Evolutionary conservation across 1,140 invertebrate genomes (phyloP).

Genomic region (Arion vulgaris): DNA sequence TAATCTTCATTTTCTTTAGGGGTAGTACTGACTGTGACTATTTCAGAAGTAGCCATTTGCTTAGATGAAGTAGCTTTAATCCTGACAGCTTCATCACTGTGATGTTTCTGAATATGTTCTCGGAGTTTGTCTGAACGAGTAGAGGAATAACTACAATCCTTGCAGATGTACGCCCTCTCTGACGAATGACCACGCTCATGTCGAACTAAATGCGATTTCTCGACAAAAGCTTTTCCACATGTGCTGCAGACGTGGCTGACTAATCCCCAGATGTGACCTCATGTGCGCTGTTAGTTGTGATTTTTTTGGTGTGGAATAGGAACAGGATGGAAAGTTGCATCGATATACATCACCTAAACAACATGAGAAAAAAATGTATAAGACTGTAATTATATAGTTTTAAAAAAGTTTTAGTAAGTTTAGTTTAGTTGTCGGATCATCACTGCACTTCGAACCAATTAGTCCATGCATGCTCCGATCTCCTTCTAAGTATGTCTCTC

Average conservation of each 20-base stretch:
- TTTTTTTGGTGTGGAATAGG: slow-evolving; percentile 80
- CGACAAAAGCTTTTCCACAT: slow-evolving; percentile 80
- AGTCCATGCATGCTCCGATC: too few relatives aligned
- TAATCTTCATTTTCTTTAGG: not conserved
- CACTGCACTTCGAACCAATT: too few relatives aligned
- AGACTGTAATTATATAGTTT: too few relatives aligned
- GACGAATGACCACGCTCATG: slow-evolving; percentile 80
- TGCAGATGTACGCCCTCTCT: slow-evolving; percentile 76
- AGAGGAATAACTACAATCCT: slow-evolving; percentile 79
- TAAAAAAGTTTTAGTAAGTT: too few relatives aligned
- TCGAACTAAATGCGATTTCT: slow-evolving; percentile 79
- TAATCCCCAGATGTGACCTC: slow-evolving; percentile 78
- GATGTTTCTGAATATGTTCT: slow-evolving; percentile 79
- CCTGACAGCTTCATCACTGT: slow-evolving; percentile 62
- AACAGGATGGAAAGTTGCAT: slow-evolving; percentile 78
- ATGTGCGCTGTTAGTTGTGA: slow-evolving; percentile 80
- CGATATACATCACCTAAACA: slow-evolving; percentile 76
- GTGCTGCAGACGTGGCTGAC: slow-evolving; percentile 78
- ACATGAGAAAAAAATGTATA: slow-evolving; percentile 32
- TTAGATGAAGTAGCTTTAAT: not conserved
- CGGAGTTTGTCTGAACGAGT: slow-evolving; percentile 80
- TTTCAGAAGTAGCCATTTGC: slow-evolving; percentile 23
- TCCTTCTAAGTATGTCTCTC: too few relatives aligned
- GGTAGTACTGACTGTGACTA: not conserved
- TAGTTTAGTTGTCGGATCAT: too few relatives aligned